phyloP scores from a whole-genome alignment of 2,888 invertebrate genomes.

The Keiferia lycopersicella region DNA sequence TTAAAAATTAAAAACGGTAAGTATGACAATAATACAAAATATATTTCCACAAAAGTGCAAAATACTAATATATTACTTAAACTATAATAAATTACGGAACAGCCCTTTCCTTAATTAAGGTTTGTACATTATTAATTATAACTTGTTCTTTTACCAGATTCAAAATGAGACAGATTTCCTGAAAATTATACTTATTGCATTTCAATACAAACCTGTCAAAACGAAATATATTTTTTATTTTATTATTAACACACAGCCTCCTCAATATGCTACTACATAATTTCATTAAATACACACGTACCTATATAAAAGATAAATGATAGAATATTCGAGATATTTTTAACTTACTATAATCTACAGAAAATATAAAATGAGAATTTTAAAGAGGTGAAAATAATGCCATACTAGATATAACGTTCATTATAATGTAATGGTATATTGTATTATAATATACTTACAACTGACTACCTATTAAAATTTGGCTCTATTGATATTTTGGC shows the following conservation, averaged over 20 bases:
- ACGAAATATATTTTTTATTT: background rate
- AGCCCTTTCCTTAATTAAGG: background rate
- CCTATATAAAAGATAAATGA: background rate
- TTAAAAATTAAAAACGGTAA: background rate
- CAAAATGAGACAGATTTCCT: background rate
- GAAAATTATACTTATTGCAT: background rate
- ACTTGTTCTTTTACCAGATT: background rate
- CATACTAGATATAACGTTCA: no score
- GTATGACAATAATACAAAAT: background rate
- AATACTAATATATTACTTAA: background rate
- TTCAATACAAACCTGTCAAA: background rate
- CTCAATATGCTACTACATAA: background rate
- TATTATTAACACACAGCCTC: background rate
- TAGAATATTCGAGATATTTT: background rate
- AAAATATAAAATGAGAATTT: no score
- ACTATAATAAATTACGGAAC: slow-evolving; percentile 13
- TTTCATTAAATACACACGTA: background rate
- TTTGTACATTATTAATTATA: background rate
- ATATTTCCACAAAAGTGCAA: slow-evolving; percentile 11
- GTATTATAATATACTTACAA: no score
- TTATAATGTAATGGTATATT: no score
- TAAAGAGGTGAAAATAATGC: no score
- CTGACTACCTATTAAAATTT: no score
- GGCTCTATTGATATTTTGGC: no score
- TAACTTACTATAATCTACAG: no score